Evolutionary conservation across 2,113 vertebrate species (phyloP).

Genomic region (Oceanodroma tethys): DNA sequence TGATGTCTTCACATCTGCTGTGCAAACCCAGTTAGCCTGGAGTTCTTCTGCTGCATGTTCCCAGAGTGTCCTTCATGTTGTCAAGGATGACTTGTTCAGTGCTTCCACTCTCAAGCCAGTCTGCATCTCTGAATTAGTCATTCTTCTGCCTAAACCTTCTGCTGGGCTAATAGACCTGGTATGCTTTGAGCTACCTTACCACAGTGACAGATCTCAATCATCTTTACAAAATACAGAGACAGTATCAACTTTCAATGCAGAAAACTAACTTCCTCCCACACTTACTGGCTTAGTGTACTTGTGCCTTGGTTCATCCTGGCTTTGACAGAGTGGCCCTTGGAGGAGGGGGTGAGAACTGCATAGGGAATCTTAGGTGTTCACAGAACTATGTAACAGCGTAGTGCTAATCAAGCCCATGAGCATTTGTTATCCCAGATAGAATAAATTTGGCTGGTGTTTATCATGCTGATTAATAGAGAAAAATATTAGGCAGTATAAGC

Average conservation of each 20-base stretch:
- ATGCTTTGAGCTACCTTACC: not conserved
- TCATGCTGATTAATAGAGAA: not conserved
- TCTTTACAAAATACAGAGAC: not conserved
- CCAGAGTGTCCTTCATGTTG: not conserved
- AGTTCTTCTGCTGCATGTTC: not conserved
- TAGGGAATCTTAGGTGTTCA: not conserved
- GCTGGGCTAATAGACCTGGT: not conserved
- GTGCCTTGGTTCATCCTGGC: not conserved
- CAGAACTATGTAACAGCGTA: accelerated
- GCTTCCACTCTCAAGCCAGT: not conserved
- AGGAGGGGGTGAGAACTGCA: not conserved
- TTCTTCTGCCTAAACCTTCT: not conserved
- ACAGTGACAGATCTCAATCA: not conserved
- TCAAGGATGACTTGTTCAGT: not conserved
- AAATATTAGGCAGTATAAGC: not conserved
- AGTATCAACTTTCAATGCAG: not conserved
- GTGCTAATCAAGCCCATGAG: not conserved
- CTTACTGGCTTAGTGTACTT: not conserved
- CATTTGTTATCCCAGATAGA: not conserved
- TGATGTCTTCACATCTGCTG: not conserved
- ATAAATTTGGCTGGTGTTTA: not conserved
- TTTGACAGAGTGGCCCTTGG: not conserved
- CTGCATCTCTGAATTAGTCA: not conserved
- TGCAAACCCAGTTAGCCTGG: not conserved
- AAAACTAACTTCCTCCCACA: not conserved